These are phyloP conservation scores for Phyllopteryx taeniolatus DNA, from an alignment of 2,113 vertebrate genomes.

Conservation along the genomic window DNA sequence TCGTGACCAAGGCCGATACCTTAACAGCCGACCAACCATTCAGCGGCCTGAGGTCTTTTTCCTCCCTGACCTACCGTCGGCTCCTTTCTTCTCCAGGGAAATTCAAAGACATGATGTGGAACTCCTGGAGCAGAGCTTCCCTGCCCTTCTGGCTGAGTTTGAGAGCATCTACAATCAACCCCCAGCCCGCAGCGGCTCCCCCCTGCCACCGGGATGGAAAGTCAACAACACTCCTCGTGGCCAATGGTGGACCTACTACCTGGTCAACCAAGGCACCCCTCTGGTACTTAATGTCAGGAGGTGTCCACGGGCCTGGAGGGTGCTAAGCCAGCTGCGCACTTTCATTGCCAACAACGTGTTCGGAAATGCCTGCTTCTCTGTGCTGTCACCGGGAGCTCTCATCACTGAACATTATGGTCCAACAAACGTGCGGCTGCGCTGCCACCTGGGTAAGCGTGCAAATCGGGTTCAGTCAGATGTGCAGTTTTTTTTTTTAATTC, in stretches of 20 bases:
- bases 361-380: conserved; percentile 94
- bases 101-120: conserved; percentile 96
- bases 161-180: conserved; percentile 88
- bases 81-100: conserved; percentile 91
- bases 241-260: conserved; percentile 94
- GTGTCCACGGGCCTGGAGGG: conserved; percentile 92
- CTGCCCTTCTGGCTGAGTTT: conserved; percentile 89
- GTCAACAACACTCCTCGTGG: conserved; percentile 88
- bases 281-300: conserved; percentile 90
- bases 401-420: conserved; percentile 94
- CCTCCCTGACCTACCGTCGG: conserved; percentile 87
- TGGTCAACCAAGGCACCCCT: conserved; percentile 93
- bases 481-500: not conserved
- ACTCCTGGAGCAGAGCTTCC: conserved; percentile 92
- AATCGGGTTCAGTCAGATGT: not conserved
- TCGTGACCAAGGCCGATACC: conserved; percentile 89
- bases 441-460: conserved; percentile 82
- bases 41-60: conserved; percentile 97
- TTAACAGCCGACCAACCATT: conserved; percentile 84
- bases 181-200: conserved; percentile 81
- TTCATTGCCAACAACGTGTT: conserved; percentile 98
- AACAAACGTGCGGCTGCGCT: conserved; percentile 94
- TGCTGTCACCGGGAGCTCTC: conserved; percentile 88
- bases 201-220: conserved; percentile 91
- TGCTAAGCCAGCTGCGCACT: conserved; percentile 93